Conservation (phyloP, 2,113 vertebrate genomes). For the Lipophrys pholis region DNA sequence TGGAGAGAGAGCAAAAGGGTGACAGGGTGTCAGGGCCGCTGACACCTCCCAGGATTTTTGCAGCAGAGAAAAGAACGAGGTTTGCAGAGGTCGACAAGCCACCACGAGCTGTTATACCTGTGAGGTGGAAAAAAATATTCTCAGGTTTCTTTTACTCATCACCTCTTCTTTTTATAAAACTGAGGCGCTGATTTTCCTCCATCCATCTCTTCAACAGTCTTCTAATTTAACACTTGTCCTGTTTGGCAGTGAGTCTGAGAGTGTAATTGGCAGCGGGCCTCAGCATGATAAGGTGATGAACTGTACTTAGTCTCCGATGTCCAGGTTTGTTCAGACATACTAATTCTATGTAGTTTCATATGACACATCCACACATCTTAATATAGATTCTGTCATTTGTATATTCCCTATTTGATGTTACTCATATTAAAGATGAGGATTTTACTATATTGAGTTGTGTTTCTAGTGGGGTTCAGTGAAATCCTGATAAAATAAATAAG, state of each 20-base stretch:
- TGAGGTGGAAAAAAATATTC: slow-evolving; percentile 2
- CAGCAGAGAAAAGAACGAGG: slow-evolving; percentile 21
- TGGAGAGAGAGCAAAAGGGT: slow-evolving; percentile 43
- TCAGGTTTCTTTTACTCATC: slow-evolving; percentile 6
- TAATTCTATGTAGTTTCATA: neutral
- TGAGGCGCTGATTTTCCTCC: slow-evolving; percentile 21
- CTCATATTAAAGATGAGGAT: neutral
- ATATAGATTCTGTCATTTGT: neutral
- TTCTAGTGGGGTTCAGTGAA: too few species aligned
- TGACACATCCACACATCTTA: slow-evolving; percentile 6
- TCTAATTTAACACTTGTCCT: slow-evolving; percentile 28
- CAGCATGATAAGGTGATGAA: slow-evolving; percentile 28
- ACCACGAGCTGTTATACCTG: slow-evolving; percentile 19
- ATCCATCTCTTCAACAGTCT: slow-evolving; percentile 19
- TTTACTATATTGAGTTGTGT: neutral
- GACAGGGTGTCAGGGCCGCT: slow-evolving; percentile 53
- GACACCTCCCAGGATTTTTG: slow-evolving; percentile 45
- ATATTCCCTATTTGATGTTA: neutral
- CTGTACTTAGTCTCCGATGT: slow-evolving; percentile 15
- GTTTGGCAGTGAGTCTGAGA: slow-evolving; percentile 27
- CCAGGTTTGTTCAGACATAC: slow-evolving; percentile 16
- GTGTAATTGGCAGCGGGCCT: slow-evolving; percentile 28
- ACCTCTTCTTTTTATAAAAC: neutral
- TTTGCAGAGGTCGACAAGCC: slow-evolving; percentile 52
- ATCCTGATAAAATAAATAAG: too few species aligned